A percentile compares a stretch with the other conserved stretches of the same genome.
Evolutionary conservation across 2,797 vertebrate genomes (phyloP).

Genomic region (Novumbra hubbsi): DNA sequence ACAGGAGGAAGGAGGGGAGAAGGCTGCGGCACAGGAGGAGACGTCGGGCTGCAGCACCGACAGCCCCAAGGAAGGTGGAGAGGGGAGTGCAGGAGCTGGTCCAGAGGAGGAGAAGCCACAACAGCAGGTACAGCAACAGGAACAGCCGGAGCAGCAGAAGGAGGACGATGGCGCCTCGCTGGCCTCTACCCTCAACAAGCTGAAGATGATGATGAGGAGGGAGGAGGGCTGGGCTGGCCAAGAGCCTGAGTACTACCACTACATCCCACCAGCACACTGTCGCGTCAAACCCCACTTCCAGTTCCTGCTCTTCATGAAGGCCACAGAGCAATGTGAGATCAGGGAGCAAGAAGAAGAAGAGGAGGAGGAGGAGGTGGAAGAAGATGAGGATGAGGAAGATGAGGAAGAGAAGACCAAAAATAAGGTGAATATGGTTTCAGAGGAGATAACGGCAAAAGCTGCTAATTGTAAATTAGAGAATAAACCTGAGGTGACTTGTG

Average conservation of each 20-base stretch:
- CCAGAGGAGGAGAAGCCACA: constrained; percentile 24
- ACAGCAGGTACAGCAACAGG: constrained; percentile 40
- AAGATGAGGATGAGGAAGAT: constrained; percentile 48
- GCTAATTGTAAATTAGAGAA: constrained; percentile 44
- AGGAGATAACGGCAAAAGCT: constrained; percentile 36
- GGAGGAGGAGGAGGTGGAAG: constrained; percentile 59
- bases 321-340: constrained; percentile 80
- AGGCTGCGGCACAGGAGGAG: constrained; percentile 62
- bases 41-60: constrained; percentile 49
- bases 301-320: constrained; percentile 97
- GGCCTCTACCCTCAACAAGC: constrained; percentile 88
- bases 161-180: constrained; percentile 78
- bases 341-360: constrained; percentile 62
- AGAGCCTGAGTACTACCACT: constrained; percentile 97
- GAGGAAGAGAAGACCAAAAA: constrained; percentile 33
- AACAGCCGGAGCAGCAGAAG: constrained; percentile 51
- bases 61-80: constrained; percentile 57
- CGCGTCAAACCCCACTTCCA: constrained; percentile 97
- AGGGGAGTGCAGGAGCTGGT: constrained; percentile 3
- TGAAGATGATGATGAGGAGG: constrained; percentile 95
- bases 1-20: constrained; percentile 76
- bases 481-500: constrained; percentile 1
- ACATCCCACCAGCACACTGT: constrained; percentile 94
- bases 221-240: constrained; percentile 85
- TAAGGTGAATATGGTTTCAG: constrained; percentile 38